Evolutionary conservation across 2,797 vertebrate species (phyloP), one percentile per base, ranked within the genome.

Genomic region (Acanthurus lineatus): DNA sequence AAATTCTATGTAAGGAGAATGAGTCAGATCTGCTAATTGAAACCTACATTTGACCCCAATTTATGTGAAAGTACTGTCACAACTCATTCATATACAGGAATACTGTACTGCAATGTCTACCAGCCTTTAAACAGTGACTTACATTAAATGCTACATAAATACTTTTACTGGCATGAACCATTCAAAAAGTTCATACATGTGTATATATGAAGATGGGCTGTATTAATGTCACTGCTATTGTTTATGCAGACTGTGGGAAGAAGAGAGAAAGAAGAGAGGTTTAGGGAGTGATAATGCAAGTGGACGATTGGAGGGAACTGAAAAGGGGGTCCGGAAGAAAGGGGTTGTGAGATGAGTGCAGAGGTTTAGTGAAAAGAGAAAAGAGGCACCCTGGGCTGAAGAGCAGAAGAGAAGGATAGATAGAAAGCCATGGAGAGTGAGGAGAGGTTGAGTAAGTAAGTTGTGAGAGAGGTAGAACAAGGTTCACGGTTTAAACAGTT

Each of bases 171-270:
- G 42, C 57, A 66, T 56, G 66, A 82, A 73, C 42, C 19, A 20
- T 48, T 67, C 40, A 53, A 3, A 17, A 12, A 67, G 19, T 68
- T 10, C 62, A 17, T 65, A 10, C 68, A 44, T 42, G 14, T 51
- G n/a, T 65, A 20, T 69, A 17, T 69, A 0, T 74, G 51, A 59
- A 66, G 52, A 54, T 44, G 62, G 32, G 32, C 71, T 72, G 32
- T 73, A 75, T 82, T 80, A 70, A 70, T 79, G 83, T 80, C 51
- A 65, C 47, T 25, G 11, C 61, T 63, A 66, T 88, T 90, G 85
- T 88, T 87, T 79, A 75, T 76, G 71, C 73, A 44, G 73, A 88
- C 85, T 92, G 88, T 91, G 91, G 85, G 91, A 92, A 90, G 89
- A 91, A 53, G 80, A 82, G 86, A 62, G 73, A 80, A 65, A 81